These are phyloP conservation scores for Sceloporus undulatus DNA, from an alignment of 2,113 vertebrate species.

Conservation along the genomic window DNA sequence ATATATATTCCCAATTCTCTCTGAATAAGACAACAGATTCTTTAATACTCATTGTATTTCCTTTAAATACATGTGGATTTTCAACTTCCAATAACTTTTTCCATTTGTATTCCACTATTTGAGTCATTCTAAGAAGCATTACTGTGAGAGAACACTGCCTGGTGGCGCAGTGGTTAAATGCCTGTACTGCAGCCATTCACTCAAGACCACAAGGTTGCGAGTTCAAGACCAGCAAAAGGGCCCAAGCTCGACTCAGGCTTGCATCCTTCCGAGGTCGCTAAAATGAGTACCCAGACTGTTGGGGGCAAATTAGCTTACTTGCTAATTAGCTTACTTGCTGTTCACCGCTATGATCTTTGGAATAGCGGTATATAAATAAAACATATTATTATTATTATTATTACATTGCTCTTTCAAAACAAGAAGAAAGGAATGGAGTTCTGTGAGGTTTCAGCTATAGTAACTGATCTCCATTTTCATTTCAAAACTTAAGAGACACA, in stretches of 20 bases:
- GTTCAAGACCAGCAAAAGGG: too few species aligned
- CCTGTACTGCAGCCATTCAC: too few species aligned
- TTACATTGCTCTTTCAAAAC: neutral
- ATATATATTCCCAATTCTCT: neutral
- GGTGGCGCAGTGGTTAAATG: too few species aligned
- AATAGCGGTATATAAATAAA: too few species aligned
- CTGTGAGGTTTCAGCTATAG: neutral
- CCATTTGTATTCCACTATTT: neutral
- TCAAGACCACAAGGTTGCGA: too few species aligned
- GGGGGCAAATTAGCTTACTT: too few species aligned
- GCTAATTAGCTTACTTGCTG: too few species aligned
- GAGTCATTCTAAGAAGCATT: neutral
- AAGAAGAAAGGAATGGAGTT: neutral
- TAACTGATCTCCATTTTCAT: neutral
- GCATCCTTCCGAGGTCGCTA: too few species aligned
- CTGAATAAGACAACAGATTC: neutral
- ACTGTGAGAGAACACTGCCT: neutral
- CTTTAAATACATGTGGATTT: neutral
- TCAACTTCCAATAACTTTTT: neutral
- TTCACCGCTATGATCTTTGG: too few species aligned
- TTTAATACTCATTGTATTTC: neutral
- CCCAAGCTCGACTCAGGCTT: too few species aligned
- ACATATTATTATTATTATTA: too few species aligned
- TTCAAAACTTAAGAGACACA: slow-evolving; percentile 10
- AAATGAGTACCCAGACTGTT: too few species aligned